A percentile compares a stretch with the other conserved stretches of the same genome.
These are phyloP conservation scores for Halcyon malimbica DNA, from an alignment of 2,113 vertebrate genomes.

Conservation along the genomic window DNA sequence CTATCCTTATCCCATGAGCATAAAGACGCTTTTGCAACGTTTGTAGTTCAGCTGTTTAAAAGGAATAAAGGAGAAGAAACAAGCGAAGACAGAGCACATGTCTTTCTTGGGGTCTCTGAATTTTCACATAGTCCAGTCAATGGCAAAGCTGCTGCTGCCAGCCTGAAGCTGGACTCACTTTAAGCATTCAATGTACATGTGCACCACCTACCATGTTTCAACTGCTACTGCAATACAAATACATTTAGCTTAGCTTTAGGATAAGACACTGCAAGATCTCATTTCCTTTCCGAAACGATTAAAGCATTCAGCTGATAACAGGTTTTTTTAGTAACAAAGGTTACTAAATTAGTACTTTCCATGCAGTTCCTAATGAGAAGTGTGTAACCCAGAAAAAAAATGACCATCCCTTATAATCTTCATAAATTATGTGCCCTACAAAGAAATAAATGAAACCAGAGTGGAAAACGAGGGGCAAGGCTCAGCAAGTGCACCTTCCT, in stretches of 20 bases:
- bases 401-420: background rate
- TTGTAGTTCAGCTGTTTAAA: background rate
- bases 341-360: background rate
- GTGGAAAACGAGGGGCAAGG: background rate
- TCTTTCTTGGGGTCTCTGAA: background rate
- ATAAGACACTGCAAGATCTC: background rate
- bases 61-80: background rate
- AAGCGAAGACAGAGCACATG: background rate
- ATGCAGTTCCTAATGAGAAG: background rate
- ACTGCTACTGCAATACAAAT: background rate
- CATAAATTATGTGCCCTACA: background rate
- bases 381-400: background rate
- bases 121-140: background rate
- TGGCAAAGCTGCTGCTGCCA: background rate
- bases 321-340: background rate
- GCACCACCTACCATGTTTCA: background rate
- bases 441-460: background rate
- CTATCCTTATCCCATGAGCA: background rate
- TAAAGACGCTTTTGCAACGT: background rate
- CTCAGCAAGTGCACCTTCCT: background rate
- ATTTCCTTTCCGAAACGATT: background rate
- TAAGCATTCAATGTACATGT: background rate
- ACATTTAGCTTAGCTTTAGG: background rate
- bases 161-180: background rate
- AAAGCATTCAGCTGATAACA: background rate